Percentiles rank a stretch among this genome's conserved stretches.
phyloP scores from a whole-genome alignment of 2,797 vertebrate genomes.

The Hirundo rustica region DNA sequence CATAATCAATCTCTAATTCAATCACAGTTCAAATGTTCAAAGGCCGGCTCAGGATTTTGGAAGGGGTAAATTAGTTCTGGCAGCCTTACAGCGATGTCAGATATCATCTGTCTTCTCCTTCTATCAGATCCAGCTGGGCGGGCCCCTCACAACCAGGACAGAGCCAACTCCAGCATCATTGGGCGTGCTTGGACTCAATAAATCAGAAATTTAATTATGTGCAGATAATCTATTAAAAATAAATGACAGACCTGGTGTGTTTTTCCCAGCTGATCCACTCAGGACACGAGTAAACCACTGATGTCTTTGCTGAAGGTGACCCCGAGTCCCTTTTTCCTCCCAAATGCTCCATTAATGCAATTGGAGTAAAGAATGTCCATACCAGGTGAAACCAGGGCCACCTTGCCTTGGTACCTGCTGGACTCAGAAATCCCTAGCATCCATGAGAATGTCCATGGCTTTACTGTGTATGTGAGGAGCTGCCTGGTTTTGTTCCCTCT shows the following conservation, averaged over 20 bases:
- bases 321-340: background rate
- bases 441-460: background rate
- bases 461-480: background rate
- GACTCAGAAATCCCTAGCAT: background rate
- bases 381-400: background rate
- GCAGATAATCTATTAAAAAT: slow-evolving; percentile 4
- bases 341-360: background rate
- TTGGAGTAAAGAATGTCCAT: background rate
- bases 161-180: background rate
- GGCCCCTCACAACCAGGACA: background rate
- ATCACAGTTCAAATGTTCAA: background rate
- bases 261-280: background rate
- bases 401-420: background rate
- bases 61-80: slow-evolving; percentile 32
- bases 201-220: slow-evolving; percentile 3
- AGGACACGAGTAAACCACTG: background rate
- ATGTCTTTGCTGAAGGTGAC: background rate
- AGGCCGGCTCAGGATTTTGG: slow-evolving; percentile 21
- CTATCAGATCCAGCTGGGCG: background rate
- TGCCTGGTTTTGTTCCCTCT: background rate
- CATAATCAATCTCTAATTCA: slow-evolving; percentile 17
- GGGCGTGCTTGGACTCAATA: background rate
- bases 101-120: slow-evolving; percentile 29
- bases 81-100: background rate
- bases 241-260: background rate